Conservation (phyloP, 2,797 vertebrate species). For the Sebastes matsubarae region DNA sequence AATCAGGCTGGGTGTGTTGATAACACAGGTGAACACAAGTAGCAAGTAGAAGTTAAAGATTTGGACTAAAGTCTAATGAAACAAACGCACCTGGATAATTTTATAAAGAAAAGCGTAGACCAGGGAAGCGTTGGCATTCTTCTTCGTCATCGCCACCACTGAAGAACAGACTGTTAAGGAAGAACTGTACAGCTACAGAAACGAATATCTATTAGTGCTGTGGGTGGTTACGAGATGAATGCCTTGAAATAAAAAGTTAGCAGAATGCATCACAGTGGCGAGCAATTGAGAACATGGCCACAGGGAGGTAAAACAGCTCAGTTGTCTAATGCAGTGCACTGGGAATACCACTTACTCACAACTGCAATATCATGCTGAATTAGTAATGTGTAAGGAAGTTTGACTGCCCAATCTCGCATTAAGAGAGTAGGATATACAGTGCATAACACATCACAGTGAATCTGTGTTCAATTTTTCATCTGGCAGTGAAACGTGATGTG, state of each 20-base stretch:
- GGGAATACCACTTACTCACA: slow-evolving; percentile 58
- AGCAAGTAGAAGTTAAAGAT: background rate
- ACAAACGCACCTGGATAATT: slow-evolving; percentile 81
- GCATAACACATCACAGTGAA: slow-evolving; percentile 20
- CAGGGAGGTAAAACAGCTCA: slow-evolving; percentile 49
- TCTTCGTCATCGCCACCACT: slow-evolving; percentile 89
- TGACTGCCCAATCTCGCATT: slow-evolving; percentile 27
- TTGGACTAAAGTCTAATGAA: background rate
- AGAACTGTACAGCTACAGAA: background rate
- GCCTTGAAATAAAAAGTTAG: slow-evolving; percentile 19
- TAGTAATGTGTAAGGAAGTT: slow-evolving; percentile 59
- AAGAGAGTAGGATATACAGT: slow-evolving; percentile 13
- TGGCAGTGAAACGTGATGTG: slow-evolving; percentile 8
- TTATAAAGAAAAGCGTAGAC: slow-evolving; percentile 88
- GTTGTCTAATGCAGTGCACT: slow-evolving; percentile 38
- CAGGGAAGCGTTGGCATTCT: slow-evolving; percentile 86
- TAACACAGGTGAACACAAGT: background rate
- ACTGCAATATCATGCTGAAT: slow-evolving; percentile 60
- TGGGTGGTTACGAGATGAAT: slow-evolving; percentile 20
- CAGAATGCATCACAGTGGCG: slow-evolving; percentile 28
- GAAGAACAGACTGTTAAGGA: slow-evolving; percentile 67
- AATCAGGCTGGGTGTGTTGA: background rate
- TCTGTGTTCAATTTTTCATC: slow-evolving; percentile 36
- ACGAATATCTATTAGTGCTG: background rate
- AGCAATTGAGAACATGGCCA: slow-evolving; percentile 57